A percentile compares a stretch with the other conserved stretches of the same genome.
Evolutionary conservation across 2,113 vertebrate species (phyloP).

Genomic region (Silurus asotus): DNA sequence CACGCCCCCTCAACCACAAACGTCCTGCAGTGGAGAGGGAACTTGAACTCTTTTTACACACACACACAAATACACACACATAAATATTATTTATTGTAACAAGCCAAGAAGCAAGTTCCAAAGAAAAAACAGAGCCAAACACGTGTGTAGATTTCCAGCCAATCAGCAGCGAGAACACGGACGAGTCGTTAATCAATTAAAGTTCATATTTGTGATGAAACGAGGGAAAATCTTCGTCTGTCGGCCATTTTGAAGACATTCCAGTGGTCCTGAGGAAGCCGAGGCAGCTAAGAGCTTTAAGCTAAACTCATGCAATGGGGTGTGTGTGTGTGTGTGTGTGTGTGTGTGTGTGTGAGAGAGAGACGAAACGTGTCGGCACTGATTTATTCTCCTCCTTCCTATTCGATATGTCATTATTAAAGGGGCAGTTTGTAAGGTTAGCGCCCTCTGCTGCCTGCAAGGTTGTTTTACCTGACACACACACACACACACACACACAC

Average conservation of each 20-base stretch:
- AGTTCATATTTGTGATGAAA: not conserved
- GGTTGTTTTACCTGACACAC: not conserved
- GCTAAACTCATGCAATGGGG: not conserved
- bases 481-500: not conserved
- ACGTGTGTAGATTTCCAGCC: not conserved
- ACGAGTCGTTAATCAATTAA: not conserved
- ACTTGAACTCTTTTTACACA: constrained; percentile 69
- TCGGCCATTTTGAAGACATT: constrained; percentile 35
- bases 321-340: not conserved
- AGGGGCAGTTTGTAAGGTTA: constrained; percentile 10
- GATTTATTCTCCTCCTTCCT: constrained; percentile 10
- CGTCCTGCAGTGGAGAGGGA: constrained; percentile 71
- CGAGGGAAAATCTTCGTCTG: not conserved
- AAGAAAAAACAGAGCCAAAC: constrained; percentile 21
- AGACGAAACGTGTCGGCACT: constrained; percentile 1
- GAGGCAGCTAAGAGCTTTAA: constrained; percentile 34
- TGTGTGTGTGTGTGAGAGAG: not conserved
- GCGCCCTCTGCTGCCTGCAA: not conserved
- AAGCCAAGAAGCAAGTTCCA: constrained; percentile 22
- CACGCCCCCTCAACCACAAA: constrained; percentile 69
- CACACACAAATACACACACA: constrained; percentile 12
- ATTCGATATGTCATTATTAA: not conserved
- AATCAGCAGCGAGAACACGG: not conserved
- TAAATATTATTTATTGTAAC: constrained; percentile 16
- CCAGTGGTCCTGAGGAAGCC: not conserved